Percentiles rank a stretch among this genome's conserved stretches.
phyloP scores from a whole-genome alignment of 2,113 vertebrate genomes.

The Silurus glanis region DNA sequence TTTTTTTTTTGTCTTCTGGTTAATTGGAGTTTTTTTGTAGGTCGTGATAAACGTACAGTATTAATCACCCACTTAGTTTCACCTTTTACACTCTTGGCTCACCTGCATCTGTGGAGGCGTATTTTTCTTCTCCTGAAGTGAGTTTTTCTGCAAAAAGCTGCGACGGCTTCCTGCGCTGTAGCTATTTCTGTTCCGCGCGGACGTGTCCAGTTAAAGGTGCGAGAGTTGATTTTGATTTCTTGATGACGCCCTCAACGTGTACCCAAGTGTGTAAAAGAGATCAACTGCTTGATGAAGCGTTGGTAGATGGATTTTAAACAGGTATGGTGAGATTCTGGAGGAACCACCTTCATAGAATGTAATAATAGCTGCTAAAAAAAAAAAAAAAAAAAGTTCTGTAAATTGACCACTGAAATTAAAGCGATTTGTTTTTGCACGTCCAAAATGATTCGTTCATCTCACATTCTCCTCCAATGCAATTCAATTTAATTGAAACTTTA shows the following conservation, averaged over 20 bases:
- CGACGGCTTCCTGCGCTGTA: neutral
- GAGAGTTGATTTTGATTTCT: neutral
- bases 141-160: neutral
- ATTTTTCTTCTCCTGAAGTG: neutral
- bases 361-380: neutral
- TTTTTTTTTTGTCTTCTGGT: neutral
- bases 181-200: neutral
- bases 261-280: neutral
- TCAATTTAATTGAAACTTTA: no score
- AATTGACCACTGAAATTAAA: neutral
- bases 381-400: neutral
- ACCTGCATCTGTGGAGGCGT: neutral
- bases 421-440: neutral
- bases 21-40: neutral
- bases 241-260: neutral
- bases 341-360: neutral
- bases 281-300: neutral
- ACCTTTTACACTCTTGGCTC: constrained; percentile 1
- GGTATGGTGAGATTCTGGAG: neutral
- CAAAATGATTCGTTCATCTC: no score
- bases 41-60: neutral
- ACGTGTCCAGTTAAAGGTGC: neutral
- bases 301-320: neutral
- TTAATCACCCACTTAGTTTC: constrained; percentile 13
- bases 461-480: no score